Percentiles rank a stretch among this genome's conserved stretches.
Conservation (phyloP, 2,113 vertebrate species). For the Montifringilla adamsi region DNA sequence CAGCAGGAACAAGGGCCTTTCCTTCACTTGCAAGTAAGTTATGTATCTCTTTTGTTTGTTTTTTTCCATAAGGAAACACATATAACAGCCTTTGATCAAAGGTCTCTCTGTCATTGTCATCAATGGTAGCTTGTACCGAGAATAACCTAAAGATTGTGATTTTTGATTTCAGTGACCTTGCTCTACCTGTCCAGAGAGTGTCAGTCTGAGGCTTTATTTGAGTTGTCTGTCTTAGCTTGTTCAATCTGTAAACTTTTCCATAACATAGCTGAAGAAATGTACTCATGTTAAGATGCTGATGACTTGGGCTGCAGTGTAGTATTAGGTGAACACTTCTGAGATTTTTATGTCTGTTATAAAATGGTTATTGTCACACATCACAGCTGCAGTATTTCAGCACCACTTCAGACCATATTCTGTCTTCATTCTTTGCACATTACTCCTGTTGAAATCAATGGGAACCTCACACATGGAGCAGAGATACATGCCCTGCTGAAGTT, state of each 20-base stretch:
- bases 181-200: neutral
- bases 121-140: neutral
- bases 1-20: constrained; percentile 84
- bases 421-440: constrained; percentile 44
- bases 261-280: neutral
- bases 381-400: constrained; percentile 56
- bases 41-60: neutral
- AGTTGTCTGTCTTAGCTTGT: neutral
- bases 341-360: constrained; percentile 45
- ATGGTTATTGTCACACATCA: constrained; percentile 36
- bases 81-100: neutral
- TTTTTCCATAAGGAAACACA: neutral
- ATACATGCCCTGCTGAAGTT: neutral
- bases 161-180: neutral
- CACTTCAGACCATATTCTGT: constrained; percentile 38
- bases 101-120: neutral
- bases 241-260: neutral
- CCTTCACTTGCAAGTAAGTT: constrained; percentile 92
- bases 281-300: neutral
- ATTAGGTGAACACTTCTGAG: neutral
- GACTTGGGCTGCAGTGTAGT: neutral
- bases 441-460: neutral
- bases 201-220: neutral
- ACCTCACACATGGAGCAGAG: constrained; percentile 50
- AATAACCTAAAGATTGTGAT: neutral